Evolutionary conservation across 2,797 vertebrate genomes (phyloP).

Genomic region (Intellagama lesueurii): DNA sequence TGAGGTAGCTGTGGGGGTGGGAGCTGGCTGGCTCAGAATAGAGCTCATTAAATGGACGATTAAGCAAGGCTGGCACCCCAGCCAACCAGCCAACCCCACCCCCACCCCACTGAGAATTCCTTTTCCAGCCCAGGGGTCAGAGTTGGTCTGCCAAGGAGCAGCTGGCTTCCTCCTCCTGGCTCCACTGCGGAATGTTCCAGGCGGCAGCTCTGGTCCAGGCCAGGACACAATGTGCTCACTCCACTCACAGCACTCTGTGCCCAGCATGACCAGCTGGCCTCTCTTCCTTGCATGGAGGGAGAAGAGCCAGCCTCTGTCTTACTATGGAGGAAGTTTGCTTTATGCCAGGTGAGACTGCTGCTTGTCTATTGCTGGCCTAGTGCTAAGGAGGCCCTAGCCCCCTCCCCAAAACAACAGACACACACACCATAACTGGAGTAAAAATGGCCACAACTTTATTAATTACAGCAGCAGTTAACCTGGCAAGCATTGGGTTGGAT

Average conservation of each 20-base stretch:
- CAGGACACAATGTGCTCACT: constrained; percentile 75
- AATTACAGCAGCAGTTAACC: too few species aligned
- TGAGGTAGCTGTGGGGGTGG: too few species aligned
- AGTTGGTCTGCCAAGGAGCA: constrained; percentile 19
- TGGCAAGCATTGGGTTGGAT: too few species aligned
- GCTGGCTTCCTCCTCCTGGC: constrained; percentile 48
- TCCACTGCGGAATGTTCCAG: constrained; percentile 64
- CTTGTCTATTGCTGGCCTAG: background rate
- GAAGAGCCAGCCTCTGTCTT: background rate
- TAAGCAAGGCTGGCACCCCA: background rate
- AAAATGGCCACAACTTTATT: too few species aligned
- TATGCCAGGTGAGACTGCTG: background rate
- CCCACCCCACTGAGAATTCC: background rate
- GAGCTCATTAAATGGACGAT: background rate
- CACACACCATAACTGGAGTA: too few species aligned
- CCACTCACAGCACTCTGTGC: constrained; percentile 49
- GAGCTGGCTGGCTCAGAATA: background rate
- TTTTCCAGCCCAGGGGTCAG: constrained; percentile 37
- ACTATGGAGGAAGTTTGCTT: background rate
- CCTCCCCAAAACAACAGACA: too few species aligned
- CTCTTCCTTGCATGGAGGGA: background rate
- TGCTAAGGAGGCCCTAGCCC: too few species aligned
- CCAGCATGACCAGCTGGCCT: constrained; percentile 1
- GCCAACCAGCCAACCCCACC: background rate
- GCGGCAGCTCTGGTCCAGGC: constrained; percentile 52